Percentiles rank a stretch among this genome's conserved stretches.
These are phyloP conservation scores for Cerceris rybyensis DNA, from an alignment of 2,888 invertebrate genomes.

Conservation along the genomic window DNA sequence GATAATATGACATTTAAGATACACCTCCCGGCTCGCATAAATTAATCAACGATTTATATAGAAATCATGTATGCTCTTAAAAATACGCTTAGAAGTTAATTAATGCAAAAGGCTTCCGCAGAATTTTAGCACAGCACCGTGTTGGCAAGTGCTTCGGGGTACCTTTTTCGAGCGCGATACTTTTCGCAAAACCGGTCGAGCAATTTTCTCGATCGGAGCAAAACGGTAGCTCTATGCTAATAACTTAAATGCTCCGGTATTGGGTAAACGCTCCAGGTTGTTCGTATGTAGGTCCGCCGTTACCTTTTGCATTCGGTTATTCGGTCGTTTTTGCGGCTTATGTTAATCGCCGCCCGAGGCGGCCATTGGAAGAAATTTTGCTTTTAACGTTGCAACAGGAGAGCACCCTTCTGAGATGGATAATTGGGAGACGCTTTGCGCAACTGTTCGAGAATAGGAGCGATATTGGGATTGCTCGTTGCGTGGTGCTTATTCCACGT, in stretches of 20 bases:
- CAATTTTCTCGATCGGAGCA: conserved; percentile 46
- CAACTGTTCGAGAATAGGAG: too few species aligned
- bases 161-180: conserved; percentile 2
- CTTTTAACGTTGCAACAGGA: not conserved
- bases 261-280: conserved; percentile 32
- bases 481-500: too few species aligned
- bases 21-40: too few species aligned
- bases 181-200: conserved; percentile 28
- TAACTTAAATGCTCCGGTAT: conserved; percentile 43
- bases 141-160: too few species aligned
- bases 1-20: not conserved
- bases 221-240: conserved; percentile 47
- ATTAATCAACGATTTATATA: too few species aligned
- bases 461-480: too few species aligned
- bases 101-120: too few species aligned
- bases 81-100: too few species aligned
- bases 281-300: conserved; percentile 5
- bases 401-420: too few species aligned
- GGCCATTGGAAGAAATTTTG: conserved; percentile 7
- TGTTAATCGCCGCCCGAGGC: not conserved
- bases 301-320: conserved; percentile 21
- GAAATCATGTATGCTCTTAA: too few species aligned
- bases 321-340: conserved; percentile 22
- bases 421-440: too few species aligned
- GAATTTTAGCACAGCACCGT: too few species aligned